A percentile compares a stretch with the other conserved stretches of the same genome.
Conservation (phyloP, 2,797 vertebrate genomes). For the Etheostoma nigrum region DNA sequence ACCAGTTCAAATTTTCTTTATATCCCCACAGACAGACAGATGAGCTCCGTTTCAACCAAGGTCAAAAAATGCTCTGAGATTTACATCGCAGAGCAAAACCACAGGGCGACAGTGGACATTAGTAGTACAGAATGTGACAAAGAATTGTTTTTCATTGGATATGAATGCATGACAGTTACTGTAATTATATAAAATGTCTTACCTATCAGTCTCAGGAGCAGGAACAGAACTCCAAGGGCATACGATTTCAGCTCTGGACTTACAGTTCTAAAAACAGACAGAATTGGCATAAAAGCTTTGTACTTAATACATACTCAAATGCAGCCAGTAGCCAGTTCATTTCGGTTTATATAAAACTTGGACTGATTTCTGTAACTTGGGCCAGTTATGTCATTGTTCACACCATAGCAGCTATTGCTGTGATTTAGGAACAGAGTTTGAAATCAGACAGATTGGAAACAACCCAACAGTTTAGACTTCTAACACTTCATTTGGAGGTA, state of each 20-base stretch:
- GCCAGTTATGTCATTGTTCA: background rate
- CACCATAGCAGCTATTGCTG: background rate
- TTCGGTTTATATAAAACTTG: background rate
- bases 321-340: background rate
- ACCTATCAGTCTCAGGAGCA: slow-evolving; percentile 96
- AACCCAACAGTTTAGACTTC: background rate
- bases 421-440: background rate
- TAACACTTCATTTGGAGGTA: background rate
- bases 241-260: slow-evolving; percentile 98
- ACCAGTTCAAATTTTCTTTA: slow-evolving; percentile 39
- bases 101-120: background rate
- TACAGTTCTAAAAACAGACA: slow-evolving; percentile 88
- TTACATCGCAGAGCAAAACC: slow-evolving; percentile 24
- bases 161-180: background rate
- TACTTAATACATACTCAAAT: background rate
- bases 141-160: background rate
- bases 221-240: slow-evolving; percentile 95
- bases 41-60: slow-evolving; percentile 39
- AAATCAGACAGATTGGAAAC: background rate
- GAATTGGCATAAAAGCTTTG: background rate
- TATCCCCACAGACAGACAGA: slow-evolving; percentile 30
- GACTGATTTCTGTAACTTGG: background rate
- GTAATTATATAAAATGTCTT: slow-evolving; percentile 59
- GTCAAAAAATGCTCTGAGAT: slow-evolving; percentile 50
- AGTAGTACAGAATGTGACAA: background rate